phyloP scores from a whole-genome alignment of 2,888 invertebrate genomes.

The Oligia strigilis region DNA sequence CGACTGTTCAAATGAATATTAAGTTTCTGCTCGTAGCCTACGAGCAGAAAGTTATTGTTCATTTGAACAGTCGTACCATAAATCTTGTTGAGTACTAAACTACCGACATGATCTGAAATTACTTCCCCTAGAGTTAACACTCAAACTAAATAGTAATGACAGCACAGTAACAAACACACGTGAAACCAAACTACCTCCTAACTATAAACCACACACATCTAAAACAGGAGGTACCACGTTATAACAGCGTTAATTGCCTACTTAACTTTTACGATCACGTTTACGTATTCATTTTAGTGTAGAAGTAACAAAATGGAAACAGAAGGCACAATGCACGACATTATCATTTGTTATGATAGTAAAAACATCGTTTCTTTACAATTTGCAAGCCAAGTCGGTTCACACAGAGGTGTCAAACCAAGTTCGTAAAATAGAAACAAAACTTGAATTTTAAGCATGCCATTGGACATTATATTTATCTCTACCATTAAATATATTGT shows the following conservation, averaged over 20 bases:
- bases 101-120: neutral
- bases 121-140: neutral
- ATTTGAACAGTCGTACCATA: neutral
- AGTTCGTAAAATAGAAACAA: too few species aligned
- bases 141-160: neutral
- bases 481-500: too few species aligned
- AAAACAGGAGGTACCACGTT: constrained; percentile 23
- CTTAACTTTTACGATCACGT: constrained; percentile 56
- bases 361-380: neutral
- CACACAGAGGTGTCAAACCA: too few species aligned
- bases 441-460: too few species aligned
- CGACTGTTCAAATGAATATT: too few species aligned
- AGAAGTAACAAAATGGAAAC: neutral
- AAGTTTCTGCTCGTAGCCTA: too few species aligned
- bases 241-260: constrained; percentile 48
- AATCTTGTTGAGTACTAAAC: neutral
- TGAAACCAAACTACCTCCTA: neutral
- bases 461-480: too few species aligned
- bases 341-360: neutral
- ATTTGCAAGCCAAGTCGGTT: neutral
- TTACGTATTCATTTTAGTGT: constrained; percentile 58
- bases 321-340: constrained; percentile 22
- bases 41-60: neutral
- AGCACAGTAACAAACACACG: neutral
- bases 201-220: neutral